Evolutionary conservation across 2,797 vertebrate species (phyloP), one percentile per base, ranked within the genome.

Genomic region (Sebastes oblongus): DNA sequence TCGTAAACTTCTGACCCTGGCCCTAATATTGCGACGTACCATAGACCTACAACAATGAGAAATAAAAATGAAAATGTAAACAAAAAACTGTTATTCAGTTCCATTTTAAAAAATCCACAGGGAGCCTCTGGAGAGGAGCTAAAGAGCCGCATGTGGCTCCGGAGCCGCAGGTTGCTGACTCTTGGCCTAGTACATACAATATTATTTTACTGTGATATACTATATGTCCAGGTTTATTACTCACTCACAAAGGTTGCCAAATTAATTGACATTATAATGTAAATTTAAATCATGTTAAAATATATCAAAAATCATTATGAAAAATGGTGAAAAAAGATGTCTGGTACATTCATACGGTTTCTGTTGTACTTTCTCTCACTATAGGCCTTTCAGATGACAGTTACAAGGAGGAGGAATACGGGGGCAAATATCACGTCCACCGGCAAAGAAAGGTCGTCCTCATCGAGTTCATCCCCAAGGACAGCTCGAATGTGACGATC

Each of bases 371-470:
- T 62, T 39, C 24, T 73, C n/a, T 85, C 20, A 12, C 24, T 10
- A 85, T 13, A 36, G 85, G 83, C 16, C 1, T 39, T 20, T 71
- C 62, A 0, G 0, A 14, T 24, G 2, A 30, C 6, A 11, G 0
- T 7, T 1, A 14, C 3, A 0, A 3, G 4, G 10, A 6, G 13
- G 0, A 8, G 12, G 0, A 3, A 0, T 88, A 83, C 66, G 86
- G 88, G 46, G 2, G 5, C 8, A 32, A 1, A 0, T 1, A 25
- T 20, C 4, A 8, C 1, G 3, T 71, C 1, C 0, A 0, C 2
- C 1, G 77, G 14, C 1, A 0, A 0, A 8, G 1, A 4, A 22
- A 0, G 0, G 2, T 30, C 7, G 3, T 56, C 1, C 24, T 7
- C 12, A 2, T 88, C 1, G 77, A 76, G 29, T 87, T 87, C 25